A percentile compares a stretch with the other conserved stretches of the same genome.
Evolutionary conservation across 1,140 invertebrate species (phyloP).

Genomic region (Sipha flava): DNA sequence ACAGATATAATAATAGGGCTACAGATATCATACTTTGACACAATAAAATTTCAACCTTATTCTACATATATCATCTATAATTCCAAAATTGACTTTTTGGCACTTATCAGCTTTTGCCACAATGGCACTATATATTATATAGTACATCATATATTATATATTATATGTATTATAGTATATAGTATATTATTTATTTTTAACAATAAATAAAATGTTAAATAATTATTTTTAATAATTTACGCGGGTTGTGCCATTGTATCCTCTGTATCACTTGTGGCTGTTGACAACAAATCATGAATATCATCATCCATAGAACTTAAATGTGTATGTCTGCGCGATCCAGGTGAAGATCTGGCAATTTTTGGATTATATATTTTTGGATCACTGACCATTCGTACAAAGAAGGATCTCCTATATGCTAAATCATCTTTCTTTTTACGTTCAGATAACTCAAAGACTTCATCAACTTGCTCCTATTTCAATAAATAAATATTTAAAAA

Average conservation of each 20-base stretch:
- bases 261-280: slow-evolving; percentile 13
- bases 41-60: no score
- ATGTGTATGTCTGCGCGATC: slow-evolving; percentile 41
- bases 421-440: slow-evolving; percentile 63
- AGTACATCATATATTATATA: no score
- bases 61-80: no score
- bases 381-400: slow-evolving; percentile 94
- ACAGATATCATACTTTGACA: no score
- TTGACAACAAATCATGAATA: neutral
- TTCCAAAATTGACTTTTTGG: no score
- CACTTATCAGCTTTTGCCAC: no score
- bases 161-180: no score
- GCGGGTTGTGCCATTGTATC: slow-evolving; percentile 32
- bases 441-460: slow-evolving; percentile 56
- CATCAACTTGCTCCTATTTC: slow-evolving; percentile 55
- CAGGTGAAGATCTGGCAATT: slow-evolving; percentile 60
- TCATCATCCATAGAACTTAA: slow-evolving; percentile 33
- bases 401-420: slow-evolving; percentile 85
- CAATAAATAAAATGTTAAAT: no score
- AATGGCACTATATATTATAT: no score
- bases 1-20: no score
- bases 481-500: neutral
- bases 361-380: slow-evolving; percentile 92
- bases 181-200: no score
- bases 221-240: slow-evolving; percentile 17